Percentiles rank a stretch among this genome's conserved stretches.
phyloP scores from a whole-genome alignment of 2,113 vertebrate species.

The Edolisoma coerulescens region DNA sequence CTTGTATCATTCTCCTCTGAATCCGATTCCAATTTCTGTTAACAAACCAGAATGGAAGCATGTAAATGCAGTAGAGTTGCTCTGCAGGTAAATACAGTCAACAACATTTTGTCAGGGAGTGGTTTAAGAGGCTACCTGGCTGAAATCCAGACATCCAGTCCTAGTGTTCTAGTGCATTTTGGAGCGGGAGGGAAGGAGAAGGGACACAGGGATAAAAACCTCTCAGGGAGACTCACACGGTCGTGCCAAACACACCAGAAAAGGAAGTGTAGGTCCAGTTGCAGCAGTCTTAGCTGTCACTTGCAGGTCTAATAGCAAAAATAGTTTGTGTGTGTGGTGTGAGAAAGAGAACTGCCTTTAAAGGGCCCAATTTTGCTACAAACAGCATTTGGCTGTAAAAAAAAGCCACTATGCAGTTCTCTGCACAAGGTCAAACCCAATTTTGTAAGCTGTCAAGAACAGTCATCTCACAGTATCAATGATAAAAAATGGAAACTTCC shows the following conservation, averaged over 20 bases:
- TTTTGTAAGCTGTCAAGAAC: neutral
- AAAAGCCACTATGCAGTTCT: neutral
- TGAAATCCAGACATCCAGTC: neutral
- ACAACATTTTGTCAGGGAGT: neutral
- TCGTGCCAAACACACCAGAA: neutral
- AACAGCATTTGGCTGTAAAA: neutral
- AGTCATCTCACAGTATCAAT: neutral
- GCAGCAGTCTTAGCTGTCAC: neutral
- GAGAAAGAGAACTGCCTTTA: neutral
- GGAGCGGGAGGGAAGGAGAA: fast-evolving
- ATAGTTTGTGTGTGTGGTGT: neutral
- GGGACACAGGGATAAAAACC: fast-evolving
- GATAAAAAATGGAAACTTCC: neutral
- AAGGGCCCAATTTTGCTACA: neutral
- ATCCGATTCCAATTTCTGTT: slow-evolving; percentile 58
- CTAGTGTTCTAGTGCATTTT: neutral
- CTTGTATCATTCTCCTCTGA: neutral
- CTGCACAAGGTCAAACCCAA: neutral
- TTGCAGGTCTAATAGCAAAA: neutral
- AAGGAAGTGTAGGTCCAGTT: neutral
- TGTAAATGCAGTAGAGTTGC: neutral
- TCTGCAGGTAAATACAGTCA: neutral
- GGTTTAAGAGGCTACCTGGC: neutral
- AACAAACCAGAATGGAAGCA: neutral
- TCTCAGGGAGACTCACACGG: neutral